A percentile compares a stretch with the other conserved stretches of the same genome.
Conservation (phyloP, 2,888 invertebrate species). For the Sarcophaga caerulescens region DNA sequence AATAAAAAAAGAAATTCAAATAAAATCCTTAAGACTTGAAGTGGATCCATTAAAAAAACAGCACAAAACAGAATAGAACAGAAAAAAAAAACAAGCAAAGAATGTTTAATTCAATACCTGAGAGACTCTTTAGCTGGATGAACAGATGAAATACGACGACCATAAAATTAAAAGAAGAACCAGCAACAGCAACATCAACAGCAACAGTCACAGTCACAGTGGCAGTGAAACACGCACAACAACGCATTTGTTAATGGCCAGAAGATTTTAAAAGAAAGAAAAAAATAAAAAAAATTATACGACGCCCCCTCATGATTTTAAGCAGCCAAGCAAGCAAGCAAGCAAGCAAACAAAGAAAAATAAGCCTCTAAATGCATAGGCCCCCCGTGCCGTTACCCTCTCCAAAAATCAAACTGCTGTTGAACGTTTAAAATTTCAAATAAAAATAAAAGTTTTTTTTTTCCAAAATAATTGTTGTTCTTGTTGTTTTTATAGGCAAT, state of each 20-base stretch:
- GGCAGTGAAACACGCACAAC: not conserved
- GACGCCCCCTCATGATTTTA: not conserved
- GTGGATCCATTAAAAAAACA: conserved; percentile 41
- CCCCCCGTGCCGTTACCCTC: not conserved
- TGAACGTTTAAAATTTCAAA: not conserved
- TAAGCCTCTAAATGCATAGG: not conserved
- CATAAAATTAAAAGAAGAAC: not conserved
- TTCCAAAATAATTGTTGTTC: not conserved
- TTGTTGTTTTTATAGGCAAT: not conserved
- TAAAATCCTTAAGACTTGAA: conserved; percentile 43
- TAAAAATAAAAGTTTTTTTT: not conserved
- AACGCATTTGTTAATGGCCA: conserved; percentile 55
- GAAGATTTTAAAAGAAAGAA: conserved; percentile 10
- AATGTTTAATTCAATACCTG: conserved; percentile 45
- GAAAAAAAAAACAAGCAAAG: not conserved
- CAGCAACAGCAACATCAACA: not conserved
- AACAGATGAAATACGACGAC: conserved; percentile 6
- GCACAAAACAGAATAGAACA: too few relatives aligned
- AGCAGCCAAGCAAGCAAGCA: not conserved
- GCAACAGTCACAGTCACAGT: not conserved
- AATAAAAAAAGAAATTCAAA: not conserved
- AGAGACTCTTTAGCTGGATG: conserved; percentile 39
- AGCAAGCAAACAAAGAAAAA: not conserved
- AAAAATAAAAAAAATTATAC: conserved; percentile 10
- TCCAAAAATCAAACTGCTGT: not conserved